Evolutionary conservation across 2,113 vertebrate species (phyloP).

Genomic region (Patagioenas fasciata): DNA sequence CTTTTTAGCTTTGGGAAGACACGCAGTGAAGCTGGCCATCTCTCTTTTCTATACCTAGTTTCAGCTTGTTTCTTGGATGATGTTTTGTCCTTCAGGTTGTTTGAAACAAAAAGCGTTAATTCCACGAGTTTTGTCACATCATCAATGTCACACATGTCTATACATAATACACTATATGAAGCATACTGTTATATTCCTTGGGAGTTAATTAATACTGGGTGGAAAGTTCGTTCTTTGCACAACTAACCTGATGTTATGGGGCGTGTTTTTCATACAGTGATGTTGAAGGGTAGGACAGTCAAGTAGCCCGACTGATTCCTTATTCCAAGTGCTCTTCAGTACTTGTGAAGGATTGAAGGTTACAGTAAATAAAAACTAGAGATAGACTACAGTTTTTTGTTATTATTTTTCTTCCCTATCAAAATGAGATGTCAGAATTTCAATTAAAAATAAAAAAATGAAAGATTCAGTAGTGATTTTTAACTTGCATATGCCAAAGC

Average conservation of each 20-base stretch:
- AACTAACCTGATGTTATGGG: no score
- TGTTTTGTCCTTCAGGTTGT: not conserved
- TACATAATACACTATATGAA: accelerated
- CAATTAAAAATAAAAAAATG: not conserved
- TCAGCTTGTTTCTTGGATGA: not conserved
- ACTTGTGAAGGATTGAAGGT: not conserved
- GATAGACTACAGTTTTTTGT: not conserved
- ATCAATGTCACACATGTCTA: no score
- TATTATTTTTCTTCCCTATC: not conserved
- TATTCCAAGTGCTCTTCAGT: not conserved
- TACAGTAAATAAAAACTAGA: not conserved
- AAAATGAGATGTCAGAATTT: not conserved
- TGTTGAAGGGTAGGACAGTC: not conserved
- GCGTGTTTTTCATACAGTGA: accelerated
- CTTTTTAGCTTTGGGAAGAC: not conserved
- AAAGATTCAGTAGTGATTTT: conserved; percentile 11
- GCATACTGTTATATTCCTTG: not conserved
- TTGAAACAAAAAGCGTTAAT: not conserved
- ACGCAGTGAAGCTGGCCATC: not conserved
- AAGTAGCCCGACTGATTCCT: not conserved
- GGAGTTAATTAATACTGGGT: not conserved
- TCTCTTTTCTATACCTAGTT: not conserved
- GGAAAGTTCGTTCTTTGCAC: not conserved
- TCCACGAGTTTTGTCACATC: not conserved
- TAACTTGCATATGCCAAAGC: not conserved